Conservation (phyloP, 37 sponge, comb jelly and placozoan species). For the Halisarca cf. caerulea region DNA sequence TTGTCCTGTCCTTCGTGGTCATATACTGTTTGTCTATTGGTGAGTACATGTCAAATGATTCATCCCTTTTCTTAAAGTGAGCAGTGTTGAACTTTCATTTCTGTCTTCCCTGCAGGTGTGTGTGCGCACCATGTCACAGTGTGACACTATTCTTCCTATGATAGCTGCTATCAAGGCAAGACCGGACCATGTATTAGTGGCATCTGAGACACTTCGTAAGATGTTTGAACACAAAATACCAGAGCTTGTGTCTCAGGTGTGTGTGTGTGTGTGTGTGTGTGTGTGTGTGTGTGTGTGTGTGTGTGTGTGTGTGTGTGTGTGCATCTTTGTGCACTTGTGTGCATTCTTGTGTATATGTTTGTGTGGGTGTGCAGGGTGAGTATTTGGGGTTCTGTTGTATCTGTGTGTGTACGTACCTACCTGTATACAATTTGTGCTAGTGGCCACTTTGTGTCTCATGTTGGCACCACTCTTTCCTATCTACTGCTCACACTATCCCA, state of each 20-base stretch:
- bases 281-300: too few species aligned
- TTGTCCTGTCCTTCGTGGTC: background rate
- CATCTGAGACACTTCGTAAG: conserved; percentile 74
- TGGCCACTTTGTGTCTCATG: too few species aligned
- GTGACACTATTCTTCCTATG: conserved; percentile 71
- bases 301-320: background rate
- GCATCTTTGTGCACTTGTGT: background rate
- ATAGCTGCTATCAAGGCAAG: conserved; percentile 91
- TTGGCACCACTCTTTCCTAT: too few species aligned
- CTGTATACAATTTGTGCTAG: background rate
- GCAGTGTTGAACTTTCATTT: background rate
- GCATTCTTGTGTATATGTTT: background rate
- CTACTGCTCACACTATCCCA: background rate
- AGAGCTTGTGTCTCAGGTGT: conserved; percentile 76
- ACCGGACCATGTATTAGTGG: conserved; percentile 63
- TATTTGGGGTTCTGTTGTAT: background rate
- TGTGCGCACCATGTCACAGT: conserved; percentile 83
- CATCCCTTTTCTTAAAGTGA: background rate
- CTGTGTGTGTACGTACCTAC: background rate
- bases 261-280: background rate
- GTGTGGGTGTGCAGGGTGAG: background rate
- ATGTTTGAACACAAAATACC: conserved; percentile 73
- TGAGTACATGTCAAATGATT: background rate
- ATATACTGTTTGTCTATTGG: background rate
- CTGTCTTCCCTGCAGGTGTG: conserved; percentile 73